These are phyloP conservation scores for Eumeta japonica DNA, from an alignment of 1,140 invertebrate species.

Conservation along the genomic window DNA sequence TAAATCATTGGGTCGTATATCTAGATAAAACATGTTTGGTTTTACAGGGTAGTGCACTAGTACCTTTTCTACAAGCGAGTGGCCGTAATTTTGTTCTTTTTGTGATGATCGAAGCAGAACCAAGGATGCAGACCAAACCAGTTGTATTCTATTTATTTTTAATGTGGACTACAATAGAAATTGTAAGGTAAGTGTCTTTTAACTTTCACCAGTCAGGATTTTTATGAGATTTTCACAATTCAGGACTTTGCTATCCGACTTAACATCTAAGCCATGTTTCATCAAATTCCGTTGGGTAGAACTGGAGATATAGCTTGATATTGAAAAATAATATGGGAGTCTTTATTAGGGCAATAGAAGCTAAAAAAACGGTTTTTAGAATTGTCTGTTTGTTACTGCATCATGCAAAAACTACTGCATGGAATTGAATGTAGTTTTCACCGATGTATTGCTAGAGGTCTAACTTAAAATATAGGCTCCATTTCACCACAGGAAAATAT, in stretches of 20 bases:
- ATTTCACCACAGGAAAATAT: too few relatives aligned
- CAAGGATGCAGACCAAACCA: constrained; percentile 81
- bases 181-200: constrained; percentile 71
- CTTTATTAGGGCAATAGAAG: too few relatives aligned
- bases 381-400: too few relatives aligned
- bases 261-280: neutral
- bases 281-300: neutral
- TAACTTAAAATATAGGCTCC: too few relatives aligned
- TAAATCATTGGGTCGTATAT: neutral
- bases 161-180: constrained; percentile 78
- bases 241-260: neutral
- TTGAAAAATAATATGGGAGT: too few relatives aligned
- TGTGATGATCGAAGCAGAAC: constrained; percentile 79
- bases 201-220: neutral
- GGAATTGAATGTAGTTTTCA: too few relatives aligned
- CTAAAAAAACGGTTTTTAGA: too few relatives aligned
- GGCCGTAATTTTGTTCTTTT: constrained; percentile 82
- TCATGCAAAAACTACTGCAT: too few relatives aligned
- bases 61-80: constrained; percentile 69
- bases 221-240: neutral
- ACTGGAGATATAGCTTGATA: too few relatives aligned
- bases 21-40: neutral
- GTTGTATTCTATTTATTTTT: constrained; percentile 85
- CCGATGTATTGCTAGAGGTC: too few relatives aligned
- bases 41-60: constrained; percentile 30